Evolutionary conservation across 2,113 vertebrate species (phyloP).

Genomic region (Centrocercus urophasianus): DNA sequence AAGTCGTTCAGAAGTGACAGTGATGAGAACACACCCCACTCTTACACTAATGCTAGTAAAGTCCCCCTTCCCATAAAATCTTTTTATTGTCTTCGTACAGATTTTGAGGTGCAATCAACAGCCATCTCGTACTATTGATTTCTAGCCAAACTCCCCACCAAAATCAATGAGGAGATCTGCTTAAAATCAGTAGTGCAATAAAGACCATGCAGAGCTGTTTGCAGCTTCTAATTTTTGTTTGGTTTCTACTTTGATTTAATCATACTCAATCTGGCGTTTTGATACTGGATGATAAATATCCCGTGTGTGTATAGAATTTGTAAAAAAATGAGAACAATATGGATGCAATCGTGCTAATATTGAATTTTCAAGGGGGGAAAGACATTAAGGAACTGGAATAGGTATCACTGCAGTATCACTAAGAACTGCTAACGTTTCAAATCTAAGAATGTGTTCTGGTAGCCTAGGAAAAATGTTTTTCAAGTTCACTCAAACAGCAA

Average conservation of each 20-base stretch:
- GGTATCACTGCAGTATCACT: not conserved
- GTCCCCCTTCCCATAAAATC: not conserved
- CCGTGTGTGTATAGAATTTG: not conserved
- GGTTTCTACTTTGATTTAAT: slow-evolving; percentile 34
- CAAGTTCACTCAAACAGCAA: not conserved
- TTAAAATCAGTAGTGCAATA: not conserved
- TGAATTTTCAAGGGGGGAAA: not conserved
- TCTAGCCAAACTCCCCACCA: not conserved
- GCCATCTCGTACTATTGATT: not conserved
- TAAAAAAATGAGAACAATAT: not conserved
- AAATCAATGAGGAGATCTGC: not conserved
- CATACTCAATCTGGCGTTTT: not conserved
- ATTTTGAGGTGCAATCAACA: not conserved
- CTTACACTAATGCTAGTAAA: not conserved
- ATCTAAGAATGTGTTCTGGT: not conserved
- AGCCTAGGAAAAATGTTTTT: not conserved
- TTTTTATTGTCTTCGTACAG: not conserved
- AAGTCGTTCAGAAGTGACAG: not conserved
- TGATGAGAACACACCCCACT: not conserved
- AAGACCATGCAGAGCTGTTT: not conserved
- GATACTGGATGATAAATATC: not conserved
- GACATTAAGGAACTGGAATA: not conserved
- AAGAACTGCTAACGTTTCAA: not conserved
- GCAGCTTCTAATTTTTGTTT: not conserved
- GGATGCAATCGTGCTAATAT: not conserved